Conservation (phyloP, 2,113 vertebrate species). For the Perognathus longimembris region DNA sequence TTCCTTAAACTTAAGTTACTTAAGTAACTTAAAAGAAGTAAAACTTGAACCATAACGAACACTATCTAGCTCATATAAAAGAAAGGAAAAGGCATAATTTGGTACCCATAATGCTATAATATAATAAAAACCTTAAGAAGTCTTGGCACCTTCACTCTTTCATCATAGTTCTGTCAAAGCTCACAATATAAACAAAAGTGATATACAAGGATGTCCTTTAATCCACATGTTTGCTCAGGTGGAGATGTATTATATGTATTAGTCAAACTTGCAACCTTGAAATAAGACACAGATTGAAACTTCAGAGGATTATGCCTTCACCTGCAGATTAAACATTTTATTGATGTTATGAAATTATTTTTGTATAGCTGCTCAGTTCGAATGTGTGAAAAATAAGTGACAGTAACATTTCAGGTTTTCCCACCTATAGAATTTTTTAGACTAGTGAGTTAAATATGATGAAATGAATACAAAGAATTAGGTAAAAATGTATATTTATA, state of each 20-base stretch:
- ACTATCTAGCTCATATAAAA: slow-evolving; percentile 54
- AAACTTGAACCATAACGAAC: slow-evolving; percentile 42
- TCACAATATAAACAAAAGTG: slow-evolving; percentile 36
- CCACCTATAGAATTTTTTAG: background rate
- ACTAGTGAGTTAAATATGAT: slow-evolving; percentile 1
- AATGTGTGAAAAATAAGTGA: slow-evolving; percentile 46
- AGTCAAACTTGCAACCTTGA: slow-evolving; percentile 24
- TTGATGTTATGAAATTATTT: slow-evolving; percentile 2
- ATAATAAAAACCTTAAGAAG: slow-evolving; percentile 4
- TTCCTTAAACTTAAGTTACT: slow-evolving; percentile 43
- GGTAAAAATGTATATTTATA: slow-evolving; percentile 30
- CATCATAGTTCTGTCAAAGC: background rate
- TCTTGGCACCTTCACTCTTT: background rate
- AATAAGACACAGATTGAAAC: slow-evolving; percentile 17
- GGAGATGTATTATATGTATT: background rate
- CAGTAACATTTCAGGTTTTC: slow-evolving; percentile 37
- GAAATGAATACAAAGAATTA: slow-evolving; percentile 51
- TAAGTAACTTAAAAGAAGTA: slow-evolving; percentile 39
- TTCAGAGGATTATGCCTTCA: background rate
- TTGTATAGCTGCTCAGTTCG: slow-evolving; percentile 23
- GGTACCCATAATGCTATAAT: slow-evolving; percentile 13
- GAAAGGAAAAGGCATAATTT: slow-evolving; percentile 8
- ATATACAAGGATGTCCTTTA: background rate
- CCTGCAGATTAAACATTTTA: slow-evolving; percentile 24
- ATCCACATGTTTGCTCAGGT: background rate